Evolutionary conservation across 2,797 vertebrate genomes (phyloP).

Genomic region (Falco columbarius): DNA sequence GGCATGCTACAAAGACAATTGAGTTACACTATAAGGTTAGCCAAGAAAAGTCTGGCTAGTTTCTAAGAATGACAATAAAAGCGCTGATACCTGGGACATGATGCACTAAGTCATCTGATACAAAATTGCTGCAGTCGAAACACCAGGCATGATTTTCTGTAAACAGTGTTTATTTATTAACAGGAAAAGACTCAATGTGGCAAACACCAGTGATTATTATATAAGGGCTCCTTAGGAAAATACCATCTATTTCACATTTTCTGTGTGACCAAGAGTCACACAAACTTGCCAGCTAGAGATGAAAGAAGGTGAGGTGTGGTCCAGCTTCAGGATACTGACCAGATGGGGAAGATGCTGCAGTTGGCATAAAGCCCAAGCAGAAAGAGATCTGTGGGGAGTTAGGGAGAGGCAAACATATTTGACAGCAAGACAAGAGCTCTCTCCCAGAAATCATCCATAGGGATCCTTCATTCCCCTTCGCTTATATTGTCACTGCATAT

Average conservation of each 20-base stretch:
- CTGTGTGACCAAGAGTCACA: background rate
- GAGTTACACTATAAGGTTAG: background rate
- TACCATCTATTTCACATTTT: background rate
- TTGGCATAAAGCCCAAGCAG: slow-evolving; percentile 50
- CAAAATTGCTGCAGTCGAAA: background rate
- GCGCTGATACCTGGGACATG: background rate
- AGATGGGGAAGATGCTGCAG: slow-evolving; percentile 34
- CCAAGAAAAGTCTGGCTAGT: background rate
- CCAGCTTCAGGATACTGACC: background rate
- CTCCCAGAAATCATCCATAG: slow-evolving; percentile 8
- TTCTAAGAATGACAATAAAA: background rate
- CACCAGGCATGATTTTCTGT: background rate
- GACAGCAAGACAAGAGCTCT: slow-evolving; percentile 53
- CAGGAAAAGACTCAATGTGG: background rate
- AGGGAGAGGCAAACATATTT: background rate
- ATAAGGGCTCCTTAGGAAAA: background rate
- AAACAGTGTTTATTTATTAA: background rate
- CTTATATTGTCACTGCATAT: slow-evolving; percentile 27
- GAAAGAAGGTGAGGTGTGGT: background rate
- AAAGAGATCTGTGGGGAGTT: slow-evolving; percentile 12
- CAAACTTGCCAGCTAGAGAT: background rate
- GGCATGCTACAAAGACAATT: background rate
- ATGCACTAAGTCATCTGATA: background rate
- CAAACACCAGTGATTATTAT: background rate
- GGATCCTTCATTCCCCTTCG: slow-evolving; percentile 26